Percentiles rank a stretch among this genome's conserved stretches.
phyloP scores from a whole-genome alignment of 2,113 vertebrate genomes.

The Gavialis gangeticus region DNA sequence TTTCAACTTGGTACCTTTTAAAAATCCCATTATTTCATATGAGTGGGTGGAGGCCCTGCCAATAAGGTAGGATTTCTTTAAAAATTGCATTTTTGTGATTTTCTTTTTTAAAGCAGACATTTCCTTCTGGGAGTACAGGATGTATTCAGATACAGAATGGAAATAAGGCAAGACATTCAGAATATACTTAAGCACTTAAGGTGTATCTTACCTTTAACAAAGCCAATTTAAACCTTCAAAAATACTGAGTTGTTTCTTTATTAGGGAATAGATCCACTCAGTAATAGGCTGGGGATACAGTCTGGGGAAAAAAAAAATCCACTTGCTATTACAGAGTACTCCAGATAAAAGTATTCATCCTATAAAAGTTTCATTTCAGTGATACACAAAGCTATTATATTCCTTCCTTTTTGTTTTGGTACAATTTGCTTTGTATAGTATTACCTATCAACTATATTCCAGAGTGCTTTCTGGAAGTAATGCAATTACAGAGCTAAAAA shows the following conservation, averaged over 20 bases:
- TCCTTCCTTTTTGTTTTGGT: neutral
- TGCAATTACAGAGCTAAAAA: neutral
- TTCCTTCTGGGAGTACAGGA: too few relatives aligned
- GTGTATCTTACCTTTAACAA: neutral
- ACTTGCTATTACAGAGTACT: neutral
- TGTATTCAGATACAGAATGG: neutral
- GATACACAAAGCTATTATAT: neutral
- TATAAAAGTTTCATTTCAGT: neutral
- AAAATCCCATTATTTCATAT: accelerated
- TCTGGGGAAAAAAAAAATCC: neutral
- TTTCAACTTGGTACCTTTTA: neutral
- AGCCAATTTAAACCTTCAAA: neutral
- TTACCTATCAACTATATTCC: neutral
- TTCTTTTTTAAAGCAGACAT: neutral
- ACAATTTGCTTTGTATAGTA: neutral
- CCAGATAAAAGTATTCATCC: neutral
- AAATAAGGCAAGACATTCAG: neutral
- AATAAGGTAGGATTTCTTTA: neutral
- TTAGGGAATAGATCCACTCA: neutral
- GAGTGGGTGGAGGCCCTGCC: neutral
- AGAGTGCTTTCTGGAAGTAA: neutral
- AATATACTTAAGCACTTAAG: neutral
- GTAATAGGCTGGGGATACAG: neutral
- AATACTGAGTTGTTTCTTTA: neutral
- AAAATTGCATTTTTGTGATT: neutral